These are phyloP conservation scores for Apus apus DNA, from an alignment of 2,113 vertebrate species.

Conservation along the genomic window DNA sequence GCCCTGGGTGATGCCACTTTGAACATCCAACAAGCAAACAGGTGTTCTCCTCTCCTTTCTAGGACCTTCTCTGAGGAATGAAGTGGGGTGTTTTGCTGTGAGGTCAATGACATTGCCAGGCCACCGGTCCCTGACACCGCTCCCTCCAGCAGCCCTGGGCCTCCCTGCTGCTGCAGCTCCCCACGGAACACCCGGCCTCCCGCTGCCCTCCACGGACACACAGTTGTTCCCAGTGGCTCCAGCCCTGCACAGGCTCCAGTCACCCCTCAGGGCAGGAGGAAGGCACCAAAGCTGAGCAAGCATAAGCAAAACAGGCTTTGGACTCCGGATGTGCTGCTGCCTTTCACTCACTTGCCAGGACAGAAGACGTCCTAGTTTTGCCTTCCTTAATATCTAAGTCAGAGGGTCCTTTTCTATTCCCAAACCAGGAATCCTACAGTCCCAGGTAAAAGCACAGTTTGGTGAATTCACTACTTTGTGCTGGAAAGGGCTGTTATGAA, in stretches of 20 bases:
- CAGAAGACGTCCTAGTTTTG: background rate
- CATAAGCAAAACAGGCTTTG: background rate
- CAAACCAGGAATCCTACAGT: background rate
- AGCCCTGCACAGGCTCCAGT: background rate
- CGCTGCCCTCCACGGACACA: background rate
- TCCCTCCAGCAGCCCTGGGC: background rate
- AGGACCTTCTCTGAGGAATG: background rate
- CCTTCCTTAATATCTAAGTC: background rate
- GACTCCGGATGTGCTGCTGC: background rate
- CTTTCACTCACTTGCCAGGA: background rate
- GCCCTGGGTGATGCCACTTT: background rate
- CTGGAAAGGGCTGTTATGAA: background rate
- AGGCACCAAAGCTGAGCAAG: background rate
- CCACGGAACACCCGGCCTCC: background rate
- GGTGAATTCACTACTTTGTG: background rate
- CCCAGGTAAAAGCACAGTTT: background rate
- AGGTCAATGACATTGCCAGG: background rate
- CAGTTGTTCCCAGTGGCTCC: background rate
- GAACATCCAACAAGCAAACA: background rate
- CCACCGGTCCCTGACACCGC: background rate
- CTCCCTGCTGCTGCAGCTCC: background rate
- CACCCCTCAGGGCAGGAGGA: background rate
- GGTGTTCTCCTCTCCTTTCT: background rate
- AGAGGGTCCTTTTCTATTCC: background rate
- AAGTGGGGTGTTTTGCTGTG: background rate